These are phyloP conservation scores for Trichacis sp. DNA, from an alignment of 2,888 invertebrate genomes.

Conservation along the genomic window DNA sequence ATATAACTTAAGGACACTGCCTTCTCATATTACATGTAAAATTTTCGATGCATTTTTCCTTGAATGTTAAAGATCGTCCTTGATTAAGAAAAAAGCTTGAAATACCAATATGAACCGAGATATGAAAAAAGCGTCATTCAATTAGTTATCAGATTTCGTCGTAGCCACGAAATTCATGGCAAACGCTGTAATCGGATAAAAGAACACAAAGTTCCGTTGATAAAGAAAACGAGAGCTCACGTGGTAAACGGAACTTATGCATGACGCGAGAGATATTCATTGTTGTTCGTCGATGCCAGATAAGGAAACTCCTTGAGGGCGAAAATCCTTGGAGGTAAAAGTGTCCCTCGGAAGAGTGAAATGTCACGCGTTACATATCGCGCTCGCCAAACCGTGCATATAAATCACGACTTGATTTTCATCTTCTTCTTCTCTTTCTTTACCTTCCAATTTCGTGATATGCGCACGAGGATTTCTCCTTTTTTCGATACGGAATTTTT, in stretches of 20 bases:
- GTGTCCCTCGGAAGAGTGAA: conserved; percentile 14
- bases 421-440: too few relatives aligned
- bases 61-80: too few relatives aligned
- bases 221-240: background rate
- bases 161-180: background rate
- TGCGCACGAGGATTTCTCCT: background rate
- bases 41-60: too few relatives aligned
- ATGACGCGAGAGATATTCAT: conserved; percentile 3
- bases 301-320: conserved; percentile 17
- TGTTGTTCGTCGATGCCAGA: conserved; percentile 16
- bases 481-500: background rate
- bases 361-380: conserved; percentile 22
- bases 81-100: background rate
- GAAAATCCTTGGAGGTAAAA: conserved; percentile 16
- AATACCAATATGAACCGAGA: background rate
- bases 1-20: too few relatives aligned
- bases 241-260: background rate
- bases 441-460: too few relatives aligned
- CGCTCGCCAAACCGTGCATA: conserved; percentile 13
- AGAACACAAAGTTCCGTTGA: conserved; percentile 5
- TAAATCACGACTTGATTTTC: conserved; percentile 25
- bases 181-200: conserved; percentile 5
- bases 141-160: background rate
- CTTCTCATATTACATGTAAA: too few relatives aligned
- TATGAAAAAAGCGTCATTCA: background rate